Base-by-base conservation (phyloP, 2,888 invertebrate species). In the Trichacis sp. region DNA sequence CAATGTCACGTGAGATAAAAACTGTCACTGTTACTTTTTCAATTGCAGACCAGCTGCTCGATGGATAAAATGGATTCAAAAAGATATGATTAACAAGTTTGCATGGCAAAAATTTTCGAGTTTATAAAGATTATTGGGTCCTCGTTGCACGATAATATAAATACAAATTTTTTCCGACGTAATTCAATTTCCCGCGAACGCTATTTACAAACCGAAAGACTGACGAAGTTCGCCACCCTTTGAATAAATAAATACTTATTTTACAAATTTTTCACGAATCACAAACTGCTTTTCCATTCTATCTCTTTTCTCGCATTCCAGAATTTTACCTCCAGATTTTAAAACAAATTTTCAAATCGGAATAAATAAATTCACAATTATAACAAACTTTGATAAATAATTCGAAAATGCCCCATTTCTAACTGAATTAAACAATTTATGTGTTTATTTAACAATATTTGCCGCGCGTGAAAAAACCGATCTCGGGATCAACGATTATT, bases 31-130 rank as follows among this genome's bases (percentile, higher is more conserved):
- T n/a, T n/a, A n/a, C n/a, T n/a, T n/a, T n/a, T n/a, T n/a, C n/a
- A n/a, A n/a, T n/a, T 68, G 82, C 83, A 84, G 83, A 78, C 83
- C 83, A 83, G 83, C 83, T 84, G 83, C 83, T 82, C 78, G 77
- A 79, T 81, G 81, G 33, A 33, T 24, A 5, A 5, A 24, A 80
- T n/a, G n/a, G n/a, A n/a, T n/a, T n/a, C n/a, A n/a, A n/a, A n/a
- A n/a, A n/a, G n/a, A n/a, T n/a, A n/a, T n/a, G n/a, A n/a, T n/a
- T n/a, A n/a, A n/a, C n/a, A n/a, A n/a, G n/a, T n/a, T n/a, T n/a
- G n/a, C n/a, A n/a, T n/a, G n/a, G n/a, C n/a, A n/a, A n/a, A n/a
- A n/a, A n/a, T n/a, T n/a, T n/a, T n/a, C n/a, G n/a, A n/a, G n/a
- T n/a, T n/a, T n/a, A n/a, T n/a, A n/a, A n/a, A n/a, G n/a, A n/a